Evolutionary conservation across 1,140 invertebrate species (phyloP).

Genomic region (Lasaia peninsularis): DNA sequence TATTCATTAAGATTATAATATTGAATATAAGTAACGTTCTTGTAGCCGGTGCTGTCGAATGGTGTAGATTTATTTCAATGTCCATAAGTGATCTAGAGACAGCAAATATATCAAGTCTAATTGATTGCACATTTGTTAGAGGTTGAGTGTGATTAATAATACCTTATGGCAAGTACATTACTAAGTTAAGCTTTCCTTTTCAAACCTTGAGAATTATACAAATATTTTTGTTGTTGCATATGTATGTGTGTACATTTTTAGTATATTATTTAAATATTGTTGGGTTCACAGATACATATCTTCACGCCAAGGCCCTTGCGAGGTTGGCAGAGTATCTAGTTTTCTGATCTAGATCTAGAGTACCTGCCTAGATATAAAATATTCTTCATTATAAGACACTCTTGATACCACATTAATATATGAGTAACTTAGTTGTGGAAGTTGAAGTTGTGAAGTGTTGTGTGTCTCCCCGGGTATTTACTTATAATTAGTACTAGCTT

Average conservation of each 20-base stretch:
- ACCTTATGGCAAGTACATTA: slow-evolving; percentile 11
- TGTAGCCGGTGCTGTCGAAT: slow-evolving; percentile 13
- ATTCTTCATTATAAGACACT: too few relatives aligned
- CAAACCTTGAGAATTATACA: background rate
- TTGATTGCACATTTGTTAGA: slow-evolving; percentile 23
- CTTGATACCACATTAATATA: too few relatives aligned
- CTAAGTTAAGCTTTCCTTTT: background rate
- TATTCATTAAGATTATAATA: slow-evolving; percentile 30
- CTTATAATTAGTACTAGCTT: too few relatives aligned
- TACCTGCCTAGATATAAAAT: too few relatives aligned
- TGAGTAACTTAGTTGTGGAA: too few relatives aligned
- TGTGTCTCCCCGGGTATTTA: too few relatives aligned
- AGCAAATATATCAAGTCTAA: slow-evolving; percentile 19
- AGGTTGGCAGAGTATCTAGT: too few relatives aligned
- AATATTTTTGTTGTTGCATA: background rate
- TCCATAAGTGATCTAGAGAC: slow-evolving; percentile 15
- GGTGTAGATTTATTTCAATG: slow-evolving; percentile 18
- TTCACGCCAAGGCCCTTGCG: too few relatives aligned
- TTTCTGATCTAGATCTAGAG: too few relatives aligned
- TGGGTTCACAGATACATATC: too few relatives aligned
- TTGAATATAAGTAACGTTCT: slow-evolving; percentile 24
- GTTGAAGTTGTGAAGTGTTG: too few relatives aligned
- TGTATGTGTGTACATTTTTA: background rate
- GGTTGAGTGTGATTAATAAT: slow-evolving; percentile 25
- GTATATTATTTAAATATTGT: too few relatives aligned